phyloP scores from a whole-genome alignment of 2,113 vertebrate species.

The Zapus hudsonius region DNA sequence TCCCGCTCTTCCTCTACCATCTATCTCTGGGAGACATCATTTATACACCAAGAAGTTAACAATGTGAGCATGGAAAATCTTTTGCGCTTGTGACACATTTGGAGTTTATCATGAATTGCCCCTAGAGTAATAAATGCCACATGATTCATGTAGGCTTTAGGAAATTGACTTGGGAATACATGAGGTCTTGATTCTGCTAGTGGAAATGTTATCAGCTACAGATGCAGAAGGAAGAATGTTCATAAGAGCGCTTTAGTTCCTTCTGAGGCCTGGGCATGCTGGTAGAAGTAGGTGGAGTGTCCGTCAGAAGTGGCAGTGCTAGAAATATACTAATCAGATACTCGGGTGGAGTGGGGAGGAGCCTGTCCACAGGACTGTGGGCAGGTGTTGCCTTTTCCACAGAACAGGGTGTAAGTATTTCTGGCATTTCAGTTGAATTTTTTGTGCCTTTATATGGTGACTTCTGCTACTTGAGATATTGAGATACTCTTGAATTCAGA shows the following conservation, averaged over 20 bases:
- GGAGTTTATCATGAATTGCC: constrained; percentile 20
- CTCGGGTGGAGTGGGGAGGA: not conserved
- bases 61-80: not conserved
- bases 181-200: not conserved
- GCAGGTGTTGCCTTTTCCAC: not conserved
- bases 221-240: not conserved
- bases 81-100: not conserved
- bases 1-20: rapidly evolving
- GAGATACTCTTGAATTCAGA: constrained; percentile 11
- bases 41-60: not conserved
- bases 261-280: not conserved
- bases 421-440: not conserved
- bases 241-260: not conserved
- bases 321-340: not conserved
- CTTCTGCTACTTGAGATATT: not conserved
- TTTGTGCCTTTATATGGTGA: not conserved
- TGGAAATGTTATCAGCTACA: not conserved
- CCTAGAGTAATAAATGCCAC: not conserved
- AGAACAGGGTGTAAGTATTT: not conserved
- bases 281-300: not conserved
- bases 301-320: not conserved
- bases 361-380: not conserved
- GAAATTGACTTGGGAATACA: not conserved
- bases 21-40: not conserved
- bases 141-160: not conserved